These are phyloP conservation scores for Mactromeris polynyma DNA, from an alignment of 2,888 invertebrate genomes.

Conservation along the genomic window DNA sequence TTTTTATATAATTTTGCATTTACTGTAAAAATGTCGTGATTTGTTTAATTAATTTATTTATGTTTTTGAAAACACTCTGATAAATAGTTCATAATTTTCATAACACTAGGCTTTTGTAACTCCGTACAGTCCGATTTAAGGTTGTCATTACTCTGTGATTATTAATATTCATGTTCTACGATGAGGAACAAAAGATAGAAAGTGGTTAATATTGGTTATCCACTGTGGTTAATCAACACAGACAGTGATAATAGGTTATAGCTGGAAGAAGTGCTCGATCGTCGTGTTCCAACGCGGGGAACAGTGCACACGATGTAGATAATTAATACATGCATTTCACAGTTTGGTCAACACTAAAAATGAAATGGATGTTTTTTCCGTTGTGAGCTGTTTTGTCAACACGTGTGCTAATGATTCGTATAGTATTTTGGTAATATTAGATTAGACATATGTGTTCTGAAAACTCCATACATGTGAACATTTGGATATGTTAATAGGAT, in stretches of 20 bases:
- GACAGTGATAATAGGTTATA: no score
- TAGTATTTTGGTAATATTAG: neutral
- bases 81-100: neutral
- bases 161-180: no score
- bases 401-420: neutral
- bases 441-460: no score
- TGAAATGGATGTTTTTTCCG: neutral
- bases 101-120: neutral
- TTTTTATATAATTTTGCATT: neutral
- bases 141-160: no score
- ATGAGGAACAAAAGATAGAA: no score
- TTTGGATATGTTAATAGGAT: no score
- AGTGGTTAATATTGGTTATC: neutral
- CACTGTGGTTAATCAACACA: neutral
- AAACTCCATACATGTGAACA: no score
- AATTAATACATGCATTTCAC: neutral
- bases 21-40: slow-evolving; percentile 9
- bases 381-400: neutral
- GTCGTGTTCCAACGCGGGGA: neutral
- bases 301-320: neutral
- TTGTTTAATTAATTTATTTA: neutral
- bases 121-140: neutral
- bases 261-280: neutral
- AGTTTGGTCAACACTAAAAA: neutral
- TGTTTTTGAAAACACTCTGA: neutral